These are phyloP conservation scores for Grantiella picta DNA, from an alignment of 2,113 vertebrate species.

Conservation along the genomic window DNA sequence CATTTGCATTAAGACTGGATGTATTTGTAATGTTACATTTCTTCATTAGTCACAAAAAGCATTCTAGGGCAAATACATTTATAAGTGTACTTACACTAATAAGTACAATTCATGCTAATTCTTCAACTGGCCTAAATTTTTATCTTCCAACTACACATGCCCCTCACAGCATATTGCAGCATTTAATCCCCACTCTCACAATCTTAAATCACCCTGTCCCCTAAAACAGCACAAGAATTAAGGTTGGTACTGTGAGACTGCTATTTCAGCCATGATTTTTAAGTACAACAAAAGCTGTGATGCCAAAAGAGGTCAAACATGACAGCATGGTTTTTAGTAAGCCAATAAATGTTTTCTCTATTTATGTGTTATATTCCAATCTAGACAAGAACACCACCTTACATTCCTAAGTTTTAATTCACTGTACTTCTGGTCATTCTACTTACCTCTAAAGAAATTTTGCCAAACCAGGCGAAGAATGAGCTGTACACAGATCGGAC, in stretches of 20 bases:
- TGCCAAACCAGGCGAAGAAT: slow-evolving; percentile 98
- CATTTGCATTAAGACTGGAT: background rate
- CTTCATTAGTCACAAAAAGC: background rate
- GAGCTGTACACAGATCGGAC: slow-evolving; percentile 93
- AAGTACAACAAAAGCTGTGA: background rate
- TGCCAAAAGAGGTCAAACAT: background rate
- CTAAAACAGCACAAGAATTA: background rate
- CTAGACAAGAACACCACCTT: background rate
- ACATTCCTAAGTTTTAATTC: background rate
- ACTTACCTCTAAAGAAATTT: slow-evolving; percentile 94
- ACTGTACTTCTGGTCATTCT: background rate
- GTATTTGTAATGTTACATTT: background rate
- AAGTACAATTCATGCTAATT: background rate
- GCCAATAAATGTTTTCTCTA: background rate
- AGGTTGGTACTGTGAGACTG: background rate
- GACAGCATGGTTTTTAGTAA: background rate
- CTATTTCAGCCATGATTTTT: background rate
- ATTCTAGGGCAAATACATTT: background rate
- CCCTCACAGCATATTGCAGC: background rate
- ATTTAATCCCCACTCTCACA: background rate
- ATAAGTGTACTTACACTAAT: background rate
- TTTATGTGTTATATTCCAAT: background rate
- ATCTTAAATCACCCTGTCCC: background rate
- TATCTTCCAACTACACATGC: background rate
- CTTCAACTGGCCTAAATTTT: background rate